Conservation (phyloP, 1,140 invertebrate species). For the Papilio dardanus region DNA sequence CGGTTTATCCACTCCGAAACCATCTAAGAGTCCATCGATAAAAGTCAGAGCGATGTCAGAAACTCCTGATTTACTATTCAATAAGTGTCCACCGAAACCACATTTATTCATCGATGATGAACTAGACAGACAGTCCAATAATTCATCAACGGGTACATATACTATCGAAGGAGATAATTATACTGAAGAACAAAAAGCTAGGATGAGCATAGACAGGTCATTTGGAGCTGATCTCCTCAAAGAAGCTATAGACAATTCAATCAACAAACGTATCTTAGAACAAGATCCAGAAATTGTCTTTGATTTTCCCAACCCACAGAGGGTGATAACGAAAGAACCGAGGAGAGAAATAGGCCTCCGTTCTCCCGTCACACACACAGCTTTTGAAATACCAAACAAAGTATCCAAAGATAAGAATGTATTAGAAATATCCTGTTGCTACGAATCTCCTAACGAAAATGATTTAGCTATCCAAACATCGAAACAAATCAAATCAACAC, state of each 20-base stretch:
- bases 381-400: constrained; percentile 65
- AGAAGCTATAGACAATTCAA: constrained; percentile 62
- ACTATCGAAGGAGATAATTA: constrained; percentile 93
- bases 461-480: constrained; percentile 75
- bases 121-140: constrained; percentile 68
- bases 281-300: constrained; percentile 72
- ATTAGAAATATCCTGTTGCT: constrained; percentile 84
- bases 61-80: constrained; percentile 72
- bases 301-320: constrained; percentile 57
- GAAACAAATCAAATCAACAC: constrained; percentile 79
- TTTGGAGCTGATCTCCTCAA: constrained; percentile 80
- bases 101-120: constrained; percentile 76
- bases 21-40: constrained; percentile 63
- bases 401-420: constrained; percentile 83
- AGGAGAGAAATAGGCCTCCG: constrained; percentile 61
- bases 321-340: constrained; percentile 71
- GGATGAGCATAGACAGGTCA: constrained; percentile 92
- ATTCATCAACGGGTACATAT: constrained; percentile 91
- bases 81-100: constrained; percentile 66
- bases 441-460: constrained; percentile 80
- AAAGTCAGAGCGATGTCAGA: constrained; percentile 66
- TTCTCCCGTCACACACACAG: constrained; percentile 55
- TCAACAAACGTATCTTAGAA: constrained; percentile 56
- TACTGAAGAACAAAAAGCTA: constrained; percentile 92
- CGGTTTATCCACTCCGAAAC: constrained; percentile 72